Conservation (phyloP, 1,140 invertebrate species). For the Drosophila sulfurigaster region DNA sequence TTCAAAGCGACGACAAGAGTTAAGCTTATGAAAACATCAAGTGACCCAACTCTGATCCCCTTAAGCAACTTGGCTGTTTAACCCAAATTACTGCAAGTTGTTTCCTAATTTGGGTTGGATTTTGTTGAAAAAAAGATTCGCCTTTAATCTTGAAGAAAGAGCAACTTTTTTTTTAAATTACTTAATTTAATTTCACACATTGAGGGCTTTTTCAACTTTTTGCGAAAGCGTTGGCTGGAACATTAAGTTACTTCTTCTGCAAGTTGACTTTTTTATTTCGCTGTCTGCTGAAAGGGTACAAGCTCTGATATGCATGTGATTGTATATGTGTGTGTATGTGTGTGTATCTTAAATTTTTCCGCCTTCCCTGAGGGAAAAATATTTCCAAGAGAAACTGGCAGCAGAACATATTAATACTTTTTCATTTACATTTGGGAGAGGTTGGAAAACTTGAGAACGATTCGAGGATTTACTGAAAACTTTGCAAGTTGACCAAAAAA, state of each 20-base stretch:
- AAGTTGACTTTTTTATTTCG: conserved; percentile 64
- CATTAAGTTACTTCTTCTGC: conserved; percentile 14
- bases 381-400: conserved; percentile 59
- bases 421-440: conserved; percentile 66
- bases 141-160: not conserved
- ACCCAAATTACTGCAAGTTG: not conserved
- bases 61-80: not conserved
- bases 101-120: conserved; percentile 1
- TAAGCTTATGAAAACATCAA: not conserved
- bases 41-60: not conserved
- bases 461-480: conserved; percentile 46
- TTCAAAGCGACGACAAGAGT: not conserved
- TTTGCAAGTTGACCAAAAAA: conserved; percentile 66
- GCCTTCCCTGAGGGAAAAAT: conserved; percentile 64
- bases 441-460: conserved; percentile 14
- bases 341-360: conserved; percentile 52
- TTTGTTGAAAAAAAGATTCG: not conserved
- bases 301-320: conserved; percentile 58
- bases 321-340: conserved; percentile 14
- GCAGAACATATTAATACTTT: conserved; percentile 78
- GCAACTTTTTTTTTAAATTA: not conserved
- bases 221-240: conserved; percentile 28
- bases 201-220: conserved; percentile 13
- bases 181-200: not conserved
- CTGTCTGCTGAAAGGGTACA: conserved; percentile 62